Evolutionary conservation across 2,113 vertebrate species (phyloP), one percentile per base, ranked within the genome.

Genomic region (Pterocles gutturalis): DNA sequence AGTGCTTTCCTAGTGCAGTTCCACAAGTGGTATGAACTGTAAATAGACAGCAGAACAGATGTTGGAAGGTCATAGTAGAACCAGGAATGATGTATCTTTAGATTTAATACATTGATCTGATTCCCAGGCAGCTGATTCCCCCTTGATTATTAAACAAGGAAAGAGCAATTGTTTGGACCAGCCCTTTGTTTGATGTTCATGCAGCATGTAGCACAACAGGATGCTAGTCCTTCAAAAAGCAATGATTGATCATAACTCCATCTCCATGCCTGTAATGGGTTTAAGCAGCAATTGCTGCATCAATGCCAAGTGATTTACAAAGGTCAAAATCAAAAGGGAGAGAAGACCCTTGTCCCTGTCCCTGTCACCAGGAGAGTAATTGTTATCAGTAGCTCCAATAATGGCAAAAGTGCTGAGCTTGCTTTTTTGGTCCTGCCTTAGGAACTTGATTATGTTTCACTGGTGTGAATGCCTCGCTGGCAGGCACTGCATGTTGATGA

Each of bases 301-400:
- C 61, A 88, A 46, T 88, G 75, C 36, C 75, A 70, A 80, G 85
- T 70, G n/a, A 90, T 90, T 90, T 93, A 58, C 70, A 95, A 90
- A 94, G 87, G 84, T 96, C 93, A 96, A 65, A 96, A 93, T 77
- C 26, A 83, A 96, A 78, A 86, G 19, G 49, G 41, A 91, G 41
- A 86, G 36, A 72, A 83, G 66, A 83, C 36, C 49, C 31, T 19
- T 80, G 62, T 94, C 48, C 72, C 75, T 81, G 60, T 66, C 49
- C 67, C 80, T 76, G 72, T 38, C 72, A 84, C 45, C 10, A 28
- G 69, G 31, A 94, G 22, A 94, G 75, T 88, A 86, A 95, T 93
- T 93, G 84, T 91, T 94, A 66, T 83, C 79, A 70, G 90, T 88
- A 94, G 31, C 36, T 80, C 9, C 11, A 80, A 54, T 90, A 80